Evolutionary conservation across 1,140 invertebrate species (phyloP).

Genomic region (Papilio glaucus): DNA sequence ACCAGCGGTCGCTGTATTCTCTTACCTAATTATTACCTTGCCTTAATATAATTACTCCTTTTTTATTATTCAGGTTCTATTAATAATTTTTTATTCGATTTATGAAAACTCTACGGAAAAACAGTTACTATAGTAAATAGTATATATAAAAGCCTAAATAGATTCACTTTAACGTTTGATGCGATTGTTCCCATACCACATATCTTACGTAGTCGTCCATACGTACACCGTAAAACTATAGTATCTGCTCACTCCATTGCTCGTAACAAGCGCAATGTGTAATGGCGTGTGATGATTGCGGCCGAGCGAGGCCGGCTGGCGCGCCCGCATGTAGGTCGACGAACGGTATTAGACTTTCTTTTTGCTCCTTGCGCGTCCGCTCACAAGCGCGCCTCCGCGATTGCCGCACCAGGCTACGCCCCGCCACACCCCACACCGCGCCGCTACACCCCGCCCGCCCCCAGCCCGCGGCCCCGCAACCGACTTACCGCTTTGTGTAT

Average conservation of each 20-base stretch:
- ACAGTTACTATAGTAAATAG: too few relatives aligned
- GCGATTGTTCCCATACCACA: too few relatives aligned
- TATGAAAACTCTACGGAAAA: too few relatives aligned
- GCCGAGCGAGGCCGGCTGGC: conserved; percentile 34
- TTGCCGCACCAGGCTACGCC: background rate
- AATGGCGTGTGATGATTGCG: conserved; percentile 44
- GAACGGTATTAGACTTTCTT: conserved; percentile 74
- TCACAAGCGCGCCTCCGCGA: conserved; percentile 14
- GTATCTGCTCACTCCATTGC: background rate
- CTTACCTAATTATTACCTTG: background rate
- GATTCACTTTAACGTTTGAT: too few relatives aligned
- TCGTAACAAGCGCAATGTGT: conserved; percentile 3
- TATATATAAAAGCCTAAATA: too few relatives aligned
- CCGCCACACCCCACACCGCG: background rate
- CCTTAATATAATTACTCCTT: too few relatives aligned
- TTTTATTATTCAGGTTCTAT: too few relatives aligned
- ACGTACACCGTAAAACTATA: background rate
- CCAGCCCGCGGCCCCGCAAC: too few relatives aligned
- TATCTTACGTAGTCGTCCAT: too few relatives aligned
- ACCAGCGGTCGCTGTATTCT: background rate
- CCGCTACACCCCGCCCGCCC: background rate
- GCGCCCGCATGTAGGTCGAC: conserved; percentile 62
- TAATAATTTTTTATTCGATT: too few relatives aligned
- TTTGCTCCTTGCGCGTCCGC: conserved; percentile 53
- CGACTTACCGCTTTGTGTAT: conserved; percentile 12